These are phyloP conservation scores for Hypsopygia costalis DNA, from an alignment of 2,888 invertebrate species.

Conservation along the genomic window DNA sequence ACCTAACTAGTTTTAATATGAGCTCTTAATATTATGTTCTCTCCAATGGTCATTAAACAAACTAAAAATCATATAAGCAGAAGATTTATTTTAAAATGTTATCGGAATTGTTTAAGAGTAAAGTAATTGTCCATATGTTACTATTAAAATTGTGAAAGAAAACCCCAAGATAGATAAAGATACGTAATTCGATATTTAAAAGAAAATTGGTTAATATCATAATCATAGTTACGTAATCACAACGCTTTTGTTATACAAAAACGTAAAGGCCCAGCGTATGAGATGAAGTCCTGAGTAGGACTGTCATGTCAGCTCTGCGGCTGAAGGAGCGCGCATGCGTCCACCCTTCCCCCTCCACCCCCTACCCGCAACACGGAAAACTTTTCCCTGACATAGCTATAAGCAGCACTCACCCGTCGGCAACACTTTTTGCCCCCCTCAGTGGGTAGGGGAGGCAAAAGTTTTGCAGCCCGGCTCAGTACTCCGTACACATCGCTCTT, in stretches of 20 bases:
- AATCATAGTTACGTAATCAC: conserved; percentile 43
- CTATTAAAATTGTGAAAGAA: too few species aligned
- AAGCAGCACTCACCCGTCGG: conserved; percentile 73
- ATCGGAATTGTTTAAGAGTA: too few species aligned
- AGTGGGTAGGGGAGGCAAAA: conserved; percentile 68
- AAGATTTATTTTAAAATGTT: too few species aligned
- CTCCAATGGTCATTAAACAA: too few species aligned
- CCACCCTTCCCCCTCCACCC: conserved; percentile 43
- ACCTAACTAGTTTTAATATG: conserved; percentile 37
- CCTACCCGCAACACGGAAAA: conserved; percentile 79
- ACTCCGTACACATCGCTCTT: conserved; percentile 78
- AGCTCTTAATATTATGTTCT: conserved; percentile 20
- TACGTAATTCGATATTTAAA: too few species aligned
- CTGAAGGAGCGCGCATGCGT: conserved; percentile 60
- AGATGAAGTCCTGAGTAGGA: conserved; percentile 57
- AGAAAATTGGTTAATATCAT: too few species aligned
- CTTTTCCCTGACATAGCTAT: conserved; percentile 78
- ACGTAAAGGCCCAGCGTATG: conserved; percentile 37
- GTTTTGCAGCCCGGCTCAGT: conserved; percentile 72
- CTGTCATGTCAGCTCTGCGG: conserved; percentile 68
- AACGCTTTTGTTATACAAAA: conserved; percentile 22
- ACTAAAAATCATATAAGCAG: too few species aligned
- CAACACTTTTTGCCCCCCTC: conserved; percentile 78
- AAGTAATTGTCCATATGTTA: neutral
- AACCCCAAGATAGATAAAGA: too few species aligned